Evolutionary conservation across 2,797 vertebrate species (phyloP).

Genomic region (Scolopax bukidnonensis): DNA sequence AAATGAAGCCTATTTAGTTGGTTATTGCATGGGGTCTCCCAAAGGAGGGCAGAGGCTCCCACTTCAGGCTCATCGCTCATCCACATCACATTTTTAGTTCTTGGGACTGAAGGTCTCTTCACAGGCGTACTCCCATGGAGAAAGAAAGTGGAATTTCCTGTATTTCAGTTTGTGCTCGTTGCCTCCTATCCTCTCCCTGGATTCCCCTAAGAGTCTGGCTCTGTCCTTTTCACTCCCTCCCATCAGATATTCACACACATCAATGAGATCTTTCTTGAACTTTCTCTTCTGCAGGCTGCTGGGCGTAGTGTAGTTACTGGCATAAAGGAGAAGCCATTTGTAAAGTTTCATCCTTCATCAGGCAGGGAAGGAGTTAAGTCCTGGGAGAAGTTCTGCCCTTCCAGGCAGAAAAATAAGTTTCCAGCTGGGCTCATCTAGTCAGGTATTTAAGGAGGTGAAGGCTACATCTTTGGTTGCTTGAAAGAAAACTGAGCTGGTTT

Average conservation of each 20-base stretch:
- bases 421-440: neutral
- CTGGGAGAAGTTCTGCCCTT: neutral
- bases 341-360: neutral
- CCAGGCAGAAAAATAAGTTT: neutral
- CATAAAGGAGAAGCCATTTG: neutral
- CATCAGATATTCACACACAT: neutral
- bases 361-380: neutral
- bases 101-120: neutral
- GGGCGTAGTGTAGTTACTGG: neutral
- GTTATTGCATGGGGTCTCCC: neutral
- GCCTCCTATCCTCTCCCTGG: neutral
- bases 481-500: neutral
- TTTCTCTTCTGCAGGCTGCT: neutral
- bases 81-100: neutral
- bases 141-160: neutral
- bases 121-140: neutral
- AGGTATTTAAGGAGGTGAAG: neutral
- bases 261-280: neutral
- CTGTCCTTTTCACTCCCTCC: neutral
- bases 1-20: neutral
- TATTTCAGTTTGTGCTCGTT: fast-evolving
- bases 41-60: neutral
- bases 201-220: neutral
- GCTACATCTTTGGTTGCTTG: neutral
- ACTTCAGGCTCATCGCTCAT: neutral